A percentile compares a stretch with the other conserved stretches of the same genome.
Conservation (phyloP, 1,140 invertebrate genomes). For the Drosophila nannoptera region DNA sequence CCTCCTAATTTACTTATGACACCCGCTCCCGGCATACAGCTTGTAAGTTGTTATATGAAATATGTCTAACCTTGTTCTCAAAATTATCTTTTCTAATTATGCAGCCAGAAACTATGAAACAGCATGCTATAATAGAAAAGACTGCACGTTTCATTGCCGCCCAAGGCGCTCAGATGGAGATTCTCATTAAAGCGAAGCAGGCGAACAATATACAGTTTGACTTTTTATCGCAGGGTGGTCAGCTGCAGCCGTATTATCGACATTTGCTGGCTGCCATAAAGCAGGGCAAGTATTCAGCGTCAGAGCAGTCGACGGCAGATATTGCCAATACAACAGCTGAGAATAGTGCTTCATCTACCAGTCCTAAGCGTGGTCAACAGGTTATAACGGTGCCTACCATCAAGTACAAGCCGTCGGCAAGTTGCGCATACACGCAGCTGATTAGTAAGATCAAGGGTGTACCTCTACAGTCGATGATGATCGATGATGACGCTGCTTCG, state of each 20-base stretch:
- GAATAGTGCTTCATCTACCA: conserved; percentile 50
- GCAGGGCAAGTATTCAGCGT: conserved; percentile 85
- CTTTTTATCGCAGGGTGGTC: conserved; percentile 93
- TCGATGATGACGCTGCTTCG: conserved; percentile 60
- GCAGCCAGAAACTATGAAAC: conserved; percentile 94
- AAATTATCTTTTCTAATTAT: conserved; percentile 5
- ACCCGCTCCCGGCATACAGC: conserved; percentile 83
- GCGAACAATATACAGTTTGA: conserved; percentile 94
- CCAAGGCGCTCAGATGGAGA: conserved; percentile 98
- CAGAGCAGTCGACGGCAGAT: conserved; percentile 69
- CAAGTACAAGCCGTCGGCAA: conserved; percentile 88
- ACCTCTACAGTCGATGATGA: conserved; percentile 79
- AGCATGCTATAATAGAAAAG: conserved; percentile 97
- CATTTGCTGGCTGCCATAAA: conserved; percentile 90
- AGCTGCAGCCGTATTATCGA: conserved; percentile 94
- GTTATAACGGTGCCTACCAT: conserved; percentile 80
- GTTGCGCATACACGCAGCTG: conserved; percentile 91
- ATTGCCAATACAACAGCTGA: conserved; percentile 80
- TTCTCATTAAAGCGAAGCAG: conserved; percentile 98
- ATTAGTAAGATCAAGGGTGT: conserved; percentile 90
- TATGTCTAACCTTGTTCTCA: not conserved
- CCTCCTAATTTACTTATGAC: conserved; percentile 84
- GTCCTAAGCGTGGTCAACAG: conserved; percentile 47
- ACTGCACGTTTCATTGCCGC: conserved; percentile 95
- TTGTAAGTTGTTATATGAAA: conserved; percentile 81